These are phyloP conservation scores for Scaptomyza caliginosa DNA, from an alignment of 2,888 invertebrate species.

Conservation along the genomic window DNA sequence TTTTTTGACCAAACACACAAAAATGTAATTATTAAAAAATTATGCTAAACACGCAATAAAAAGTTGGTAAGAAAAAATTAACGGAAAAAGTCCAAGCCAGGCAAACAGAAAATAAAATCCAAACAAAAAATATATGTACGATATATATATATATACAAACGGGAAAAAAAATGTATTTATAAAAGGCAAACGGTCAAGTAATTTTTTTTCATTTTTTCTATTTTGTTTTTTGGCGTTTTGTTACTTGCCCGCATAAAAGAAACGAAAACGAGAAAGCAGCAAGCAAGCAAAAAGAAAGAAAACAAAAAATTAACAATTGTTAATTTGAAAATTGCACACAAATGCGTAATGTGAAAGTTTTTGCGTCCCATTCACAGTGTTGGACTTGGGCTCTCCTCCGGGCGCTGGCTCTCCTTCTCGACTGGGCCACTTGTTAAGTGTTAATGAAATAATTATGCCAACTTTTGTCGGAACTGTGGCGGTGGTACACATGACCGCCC, in stretches of 20 bases:
- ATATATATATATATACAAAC: too few relatives aligned
- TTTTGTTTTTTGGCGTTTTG: neutral
- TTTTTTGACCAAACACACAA: conserved; percentile 73
- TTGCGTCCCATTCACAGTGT: conserved; percentile 37
- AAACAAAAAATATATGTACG: conserved; percentile 22
- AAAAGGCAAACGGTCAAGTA: conserved; percentile 77
- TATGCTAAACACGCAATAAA: conserved; percentile 80
- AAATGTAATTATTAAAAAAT: conserved; percentile 80
- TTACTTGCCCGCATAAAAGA: conserved; percentile 44
- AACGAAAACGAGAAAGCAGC: conserved; percentile 36
- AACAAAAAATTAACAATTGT: conserved; percentile 78
- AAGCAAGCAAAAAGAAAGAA: conserved; percentile 9
- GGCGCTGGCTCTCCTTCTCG: conserved; percentile 4
- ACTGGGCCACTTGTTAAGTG: conserved; percentile 76
- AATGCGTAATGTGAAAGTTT: conserved; percentile 81
- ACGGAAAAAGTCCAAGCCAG: conserved; percentile 59
- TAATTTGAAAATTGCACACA: conserved; percentile 81
- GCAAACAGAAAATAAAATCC: conserved; percentile 28
- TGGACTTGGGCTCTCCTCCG: conserved; percentile 22
- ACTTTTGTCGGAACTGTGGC: conserved; percentile 54
- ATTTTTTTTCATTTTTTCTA: conserved; percentile 38
- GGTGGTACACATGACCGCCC: conserved; percentile 66
- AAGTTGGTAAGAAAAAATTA: conserved; percentile 76
- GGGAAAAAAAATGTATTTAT: conserved; percentile 59
- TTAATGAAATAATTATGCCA: conserved; percentile 81